Base-by-base conservation (phyloP, 2,888 invertebrate species). In the Neoascia interrupta region DNA sequence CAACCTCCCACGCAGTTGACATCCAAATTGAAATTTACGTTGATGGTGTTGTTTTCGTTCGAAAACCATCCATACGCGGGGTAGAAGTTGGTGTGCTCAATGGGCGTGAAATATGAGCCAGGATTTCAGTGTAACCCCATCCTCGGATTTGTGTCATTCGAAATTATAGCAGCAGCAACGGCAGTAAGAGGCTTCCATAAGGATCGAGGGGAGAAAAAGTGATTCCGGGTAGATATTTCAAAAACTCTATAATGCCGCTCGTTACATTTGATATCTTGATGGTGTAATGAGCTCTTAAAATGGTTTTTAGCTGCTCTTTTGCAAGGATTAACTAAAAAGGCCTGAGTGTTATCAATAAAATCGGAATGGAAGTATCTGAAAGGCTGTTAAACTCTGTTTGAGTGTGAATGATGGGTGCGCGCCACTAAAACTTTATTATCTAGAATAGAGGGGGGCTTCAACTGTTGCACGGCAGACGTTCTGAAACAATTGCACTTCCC, bases 1-100 rank as follows among this genome's bases (percentile, higher is more conserved):
- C 26, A 39, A n/a, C 45, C 36, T 4, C 1, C 34, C 36, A n/a
- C 23, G 21, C n/a, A 5, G 37, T 31, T 51, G 34, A 63, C 11
- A 23, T 34, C 39, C 23, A 75, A 70, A 75, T 75, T 75, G 70
- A 70, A 70, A 70, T 63, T 75, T 63, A 58, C 56, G 47, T 16
- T 5, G 6, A 15, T 19, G 28, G 11, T 36, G 69, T 11, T 61
- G 13, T 49, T 49, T 37, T 19, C 23, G 28, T 53, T 8, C 26
- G 41, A 26, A 26, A 54, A 47, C 31, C 31, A 1, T 13, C 47
- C 15, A 39, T 23, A 23, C 18, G 31, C 60, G 61, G 53, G 26
- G 19, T 54, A 31, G 18, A 53, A 58, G 45, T 39, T 58, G 31
- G 31, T 60, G 34, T 69, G 49, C 54, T 69, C 74, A 69, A 49